A percentile compares a stretch with the other conserved stretches of the same genome.
These are phyloP conservation scores for Scaptomyza caliginosa DNA, from an alignment of 2,888 invertebrate species.

Conservation along the genomic window DNA sequence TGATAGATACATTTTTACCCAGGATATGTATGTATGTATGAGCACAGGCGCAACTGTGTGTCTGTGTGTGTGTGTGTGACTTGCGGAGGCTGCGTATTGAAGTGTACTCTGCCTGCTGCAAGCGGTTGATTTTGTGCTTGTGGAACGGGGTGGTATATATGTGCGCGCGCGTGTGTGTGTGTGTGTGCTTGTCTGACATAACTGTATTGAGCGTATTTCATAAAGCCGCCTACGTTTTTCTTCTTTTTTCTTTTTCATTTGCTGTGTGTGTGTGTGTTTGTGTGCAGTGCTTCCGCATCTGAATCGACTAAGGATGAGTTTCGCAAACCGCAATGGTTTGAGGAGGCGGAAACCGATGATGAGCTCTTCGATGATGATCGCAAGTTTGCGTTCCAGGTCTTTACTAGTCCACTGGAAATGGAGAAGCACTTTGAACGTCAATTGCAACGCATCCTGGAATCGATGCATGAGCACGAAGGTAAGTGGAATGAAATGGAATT, in stretches of 20 bases:
- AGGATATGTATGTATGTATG: slow-evolving; percentile 55
- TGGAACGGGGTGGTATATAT: slow-evolving; percentile 1
- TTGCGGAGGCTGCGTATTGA: slow-evolving; percentile 75
- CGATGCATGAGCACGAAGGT: slow-evolving; percentile 84
- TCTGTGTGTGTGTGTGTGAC: slow-evolving; percentile 16
- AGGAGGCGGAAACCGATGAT: slow-evolving; percentile 84
- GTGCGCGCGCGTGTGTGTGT: background rate
- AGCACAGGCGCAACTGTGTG: slow-evolving; percentile 34
- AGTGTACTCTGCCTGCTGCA: slow-evolving; percentile 16
- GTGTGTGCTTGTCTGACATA: background rate
- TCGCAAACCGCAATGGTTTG: slow-evolving; percentile 84
- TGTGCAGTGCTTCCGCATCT: slow-evolving; percentile 54
- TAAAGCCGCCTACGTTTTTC: background rate
- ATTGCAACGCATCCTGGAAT: slow-evolving; percentile 86
- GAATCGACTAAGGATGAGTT: slow-evolving; percentile 82
- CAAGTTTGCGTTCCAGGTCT: slow-evolving; percentile 85
- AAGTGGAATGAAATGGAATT: background rate
- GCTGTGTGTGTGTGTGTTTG: background rate
- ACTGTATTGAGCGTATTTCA: slow-evolving; percentile 11
- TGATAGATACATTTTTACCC: slow-evolving; percentile 72
- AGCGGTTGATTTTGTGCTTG: slow-evolving; percentile 1
- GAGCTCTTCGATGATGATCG: slow-evolving; percentile 83
- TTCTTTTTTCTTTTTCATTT: background rate
- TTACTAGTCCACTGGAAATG: slow-evolving; percentile 86
- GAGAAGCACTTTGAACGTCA: slow-evolving; percentile 87